Conservation (phyloP, 2,113 vertebrate species). For the Poeciliopsis prolifica region DNA sequence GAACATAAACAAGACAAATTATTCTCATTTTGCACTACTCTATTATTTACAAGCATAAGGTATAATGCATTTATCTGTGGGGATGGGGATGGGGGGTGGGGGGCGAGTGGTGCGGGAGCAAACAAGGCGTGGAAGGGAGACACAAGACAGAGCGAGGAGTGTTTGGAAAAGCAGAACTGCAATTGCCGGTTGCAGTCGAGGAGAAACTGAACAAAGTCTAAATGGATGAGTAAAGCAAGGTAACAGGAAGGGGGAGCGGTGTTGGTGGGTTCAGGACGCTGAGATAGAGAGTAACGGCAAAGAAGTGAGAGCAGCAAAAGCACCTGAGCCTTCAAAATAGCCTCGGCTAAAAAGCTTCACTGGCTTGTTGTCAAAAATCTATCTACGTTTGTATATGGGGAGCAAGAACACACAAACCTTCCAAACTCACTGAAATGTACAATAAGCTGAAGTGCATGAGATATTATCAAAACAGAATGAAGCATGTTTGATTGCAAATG, state of each 20-base stretch:
- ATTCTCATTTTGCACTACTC: neutral
- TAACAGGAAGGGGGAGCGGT: neutral
- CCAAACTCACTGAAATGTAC: neutral
- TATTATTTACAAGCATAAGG: neutral
- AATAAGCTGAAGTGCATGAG: neutral
- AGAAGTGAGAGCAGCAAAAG: slow-evolving; percentile 65
- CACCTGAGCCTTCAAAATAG: slow-evolving; percentile 57
- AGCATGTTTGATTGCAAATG: no score
- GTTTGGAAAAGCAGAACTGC: neutral
- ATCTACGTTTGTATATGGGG: slow-evolving; percentile 22
- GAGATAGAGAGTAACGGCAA: slow-evolving; percentile 35
- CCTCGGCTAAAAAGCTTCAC: slow-evolving; percentile 62
- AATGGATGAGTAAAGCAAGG: neutral
- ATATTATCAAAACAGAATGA: neutral
- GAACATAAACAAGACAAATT: neutral
- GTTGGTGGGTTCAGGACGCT: slow-evolving; percentile 10
- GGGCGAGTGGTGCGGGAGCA: neutral
- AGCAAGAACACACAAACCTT: slow-evolving; percentile 15
- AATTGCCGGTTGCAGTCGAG: neutral
- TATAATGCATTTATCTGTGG: neutral
- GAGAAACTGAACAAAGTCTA: neutral
- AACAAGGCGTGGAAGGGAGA: neutral
- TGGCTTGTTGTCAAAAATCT: slow-evolving; percentile 62
- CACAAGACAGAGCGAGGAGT: neutral
- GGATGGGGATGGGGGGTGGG: no score